Evolutionary conservation across 2,797 vertebrate genomes (phyloP), one percentile per base, ranked within the genome.

Genomic region (Oreochromis grahami): DNA sequence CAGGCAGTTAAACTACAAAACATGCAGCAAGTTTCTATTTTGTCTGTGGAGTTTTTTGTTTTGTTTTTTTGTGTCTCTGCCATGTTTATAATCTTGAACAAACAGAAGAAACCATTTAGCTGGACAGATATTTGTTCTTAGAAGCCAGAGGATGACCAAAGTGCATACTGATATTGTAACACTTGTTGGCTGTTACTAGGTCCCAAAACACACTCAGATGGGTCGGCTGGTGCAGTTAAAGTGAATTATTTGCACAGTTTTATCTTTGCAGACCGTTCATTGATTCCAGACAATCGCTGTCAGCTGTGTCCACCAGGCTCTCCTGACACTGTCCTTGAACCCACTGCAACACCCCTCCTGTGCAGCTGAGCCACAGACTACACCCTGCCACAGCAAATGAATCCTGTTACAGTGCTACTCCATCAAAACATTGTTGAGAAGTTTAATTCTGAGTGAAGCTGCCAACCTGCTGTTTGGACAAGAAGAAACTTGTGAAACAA

Each of bases 311-410:
- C 53, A 26, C 53, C 24, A 55, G 53, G 0, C 24, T 56, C 55
- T 26, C 55, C 55, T 58, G 55, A 58, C 55, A 4, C 55, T 58
- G 26, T 0, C 26, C 55, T 26, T 58, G 26, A 58, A 58, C 55
- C 2, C 15, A 1, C 38, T 41, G 12, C 38, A 41, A 41, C 38
- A 41, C 38, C 38, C 38, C 38, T 45, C 14, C 12, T 56, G 14
- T 32, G 15, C 0, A 58, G 55, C 55, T 58, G 55, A 58, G 55
- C 26, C 55, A 32, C 55, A 58, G 26, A 58, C 55, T 56, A 0
- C 55, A 56, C 5, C 55, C 55, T 1, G 1, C 14, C 55, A 56
- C 53, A 0, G 26, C 26, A 9, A 56, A 56, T 1, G 3, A 29
- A 29, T 24, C 70, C 17, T 11, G 6, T 32, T 76, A 32, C 6